Conservation (phyloP, 2,888 invertebrate species). For the Anarsia innoxiella region DNA sequence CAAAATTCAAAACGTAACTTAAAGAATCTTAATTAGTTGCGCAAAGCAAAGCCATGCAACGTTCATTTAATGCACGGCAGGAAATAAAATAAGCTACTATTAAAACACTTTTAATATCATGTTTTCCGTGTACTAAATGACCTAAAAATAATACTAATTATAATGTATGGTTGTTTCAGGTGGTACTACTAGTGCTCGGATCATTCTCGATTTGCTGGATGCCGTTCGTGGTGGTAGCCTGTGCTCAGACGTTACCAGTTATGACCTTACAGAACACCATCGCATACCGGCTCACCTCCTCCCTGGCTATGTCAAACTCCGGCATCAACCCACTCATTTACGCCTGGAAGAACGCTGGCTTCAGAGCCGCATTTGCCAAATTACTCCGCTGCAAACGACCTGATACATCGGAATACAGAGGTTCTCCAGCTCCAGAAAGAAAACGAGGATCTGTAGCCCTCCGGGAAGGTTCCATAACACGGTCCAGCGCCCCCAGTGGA, state of each 20-base stretch:
- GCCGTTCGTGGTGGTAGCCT: constrained; percentile 83
- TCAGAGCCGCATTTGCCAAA: constrained; percentile 81
- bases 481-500: constrained; percentile 50
- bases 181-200: constrained; percentile 84
- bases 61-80: no score
- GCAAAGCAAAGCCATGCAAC: no score
- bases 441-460: constrained; percentile 68
- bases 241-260: constrained; percentile 74
- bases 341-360: constrained; percentile 89
- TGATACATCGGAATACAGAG: constrained; percentile 72
- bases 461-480: constrained; percentile 58
- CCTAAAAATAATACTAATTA: no score
- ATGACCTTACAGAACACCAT: constrained; percentile 68
- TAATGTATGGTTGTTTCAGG: no score
- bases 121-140: no score
- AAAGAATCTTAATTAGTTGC: no score
- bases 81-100: no score
- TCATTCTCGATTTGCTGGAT: constrained; percentile 89
- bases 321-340: constrained; percentile 89
- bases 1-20: no score
- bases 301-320: constrained; percentile 86
- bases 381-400: constrained; percentile 80
- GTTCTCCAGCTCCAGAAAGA: constrained; percentile 73
- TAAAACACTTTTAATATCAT: no score
- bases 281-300: constrained; percentile 79